Base-by-base conservation (phyloP, 53 echinoderm and acorn worm genomes). In the Paracentrotus lividus region DNA sequence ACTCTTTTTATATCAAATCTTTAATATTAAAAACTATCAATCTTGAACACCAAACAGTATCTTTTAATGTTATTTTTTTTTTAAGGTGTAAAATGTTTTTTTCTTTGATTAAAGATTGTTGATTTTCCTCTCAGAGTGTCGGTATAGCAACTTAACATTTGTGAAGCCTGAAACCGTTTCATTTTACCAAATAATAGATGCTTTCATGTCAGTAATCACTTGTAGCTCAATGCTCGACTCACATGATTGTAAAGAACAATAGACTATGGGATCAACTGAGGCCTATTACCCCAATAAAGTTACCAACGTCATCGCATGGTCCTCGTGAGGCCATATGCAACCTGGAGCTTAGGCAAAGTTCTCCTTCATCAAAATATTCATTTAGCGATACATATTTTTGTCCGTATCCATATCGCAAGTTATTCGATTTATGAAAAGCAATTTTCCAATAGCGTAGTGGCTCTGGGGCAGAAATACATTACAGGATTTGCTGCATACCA, bases 381-480 rank as follows among this genome's bases (percentile, higher is more conserved):
- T 72, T 72, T 72, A 72, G 72, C 81, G 0, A 21, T 76, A n/a
- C 45, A 49, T 81, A 47, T 81, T 67, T 49, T 26, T n/a, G 45
- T 26, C 47, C 16, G 72, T 40, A 81, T 81, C 81, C 45, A 81
- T 81, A 81, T 81, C 81, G 26, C 27, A 81, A 81, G 44, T 81
- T 81, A 81, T 81, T 81, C 26, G 26, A 47, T 81, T n/a, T 81
- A 76, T 76, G 42, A 42, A 38, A 36, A 18, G 42, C 18, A 42
- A 76, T 47, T 24, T 47, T 49, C 47, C 9, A n/a, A 81, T 81
- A 2, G 81, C 47, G 26, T 1, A 26, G 13, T 81, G 12, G 81
- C 81, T 81, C 26, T 47, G 47, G 81, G 81, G 81, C 47, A 81
- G 47, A 81, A 47, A 81, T 23, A 47, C 81, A 81, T 81, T 81